A percentile compares a stretch with the other conserved stretches of the same genome.
Conservation (phyloP, 2,797 vertebrate genomes). For the Bovichtus variegatus region DNA sequence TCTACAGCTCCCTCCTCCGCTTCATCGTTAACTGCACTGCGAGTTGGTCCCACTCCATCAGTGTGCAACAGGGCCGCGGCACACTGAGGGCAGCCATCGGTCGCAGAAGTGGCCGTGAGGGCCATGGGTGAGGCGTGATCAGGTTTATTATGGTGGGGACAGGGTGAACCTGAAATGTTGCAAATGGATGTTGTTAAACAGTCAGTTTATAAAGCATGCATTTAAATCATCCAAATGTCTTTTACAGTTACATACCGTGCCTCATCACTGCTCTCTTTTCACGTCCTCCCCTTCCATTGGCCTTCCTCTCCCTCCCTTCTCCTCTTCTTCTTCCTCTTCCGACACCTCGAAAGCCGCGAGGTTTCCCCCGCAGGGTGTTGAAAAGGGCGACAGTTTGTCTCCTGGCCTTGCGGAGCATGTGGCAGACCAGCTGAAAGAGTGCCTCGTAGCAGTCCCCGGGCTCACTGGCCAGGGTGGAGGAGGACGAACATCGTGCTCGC, state of each 20-base stretch:
- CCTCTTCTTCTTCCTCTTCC: conserved; percentile 61
- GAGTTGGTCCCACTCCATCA: conserved; percentile 53
- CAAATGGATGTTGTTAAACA: not conserved
- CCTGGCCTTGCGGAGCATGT: conserved; percentile 91
- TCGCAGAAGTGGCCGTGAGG: conserved; percentile 79
- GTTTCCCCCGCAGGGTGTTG: conserved; percentile 83
- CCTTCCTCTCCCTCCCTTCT: conserved; percentile 55
- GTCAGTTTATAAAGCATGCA: not conserved
- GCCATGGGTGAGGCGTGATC: conserved; percentile 81
- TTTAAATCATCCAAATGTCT: too few species aligned
- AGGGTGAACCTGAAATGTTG: conserved; percentile 78
- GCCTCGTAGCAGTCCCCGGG: conserved; percentile 96
- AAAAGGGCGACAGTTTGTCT: conserved; percentile 87
- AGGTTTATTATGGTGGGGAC: conserved; percentile 84
- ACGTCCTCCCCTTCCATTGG: conserved; percentile 57
- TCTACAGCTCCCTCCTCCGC: conserved; percentile 66
- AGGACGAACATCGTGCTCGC: conserved; percentile 90
- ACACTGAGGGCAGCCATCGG: conserved; percentile 86
- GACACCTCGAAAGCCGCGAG: conserved; percentile 60
- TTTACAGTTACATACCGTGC: conserved; percentile 46
- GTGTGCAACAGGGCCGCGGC: conserved; percentile 57
- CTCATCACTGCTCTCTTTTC: conserved; percentile 46
- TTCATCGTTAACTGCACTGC: conserved; percentile 50
- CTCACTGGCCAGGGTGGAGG: conserved; percentile 94
- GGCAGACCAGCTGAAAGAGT: conserved; percentile 94